These are phyloP conservation scores for Yponomeuta malinellus DNA, from an alignment of 2,888 invertebrate genomes.

Conservation along the genomic window DNA sequence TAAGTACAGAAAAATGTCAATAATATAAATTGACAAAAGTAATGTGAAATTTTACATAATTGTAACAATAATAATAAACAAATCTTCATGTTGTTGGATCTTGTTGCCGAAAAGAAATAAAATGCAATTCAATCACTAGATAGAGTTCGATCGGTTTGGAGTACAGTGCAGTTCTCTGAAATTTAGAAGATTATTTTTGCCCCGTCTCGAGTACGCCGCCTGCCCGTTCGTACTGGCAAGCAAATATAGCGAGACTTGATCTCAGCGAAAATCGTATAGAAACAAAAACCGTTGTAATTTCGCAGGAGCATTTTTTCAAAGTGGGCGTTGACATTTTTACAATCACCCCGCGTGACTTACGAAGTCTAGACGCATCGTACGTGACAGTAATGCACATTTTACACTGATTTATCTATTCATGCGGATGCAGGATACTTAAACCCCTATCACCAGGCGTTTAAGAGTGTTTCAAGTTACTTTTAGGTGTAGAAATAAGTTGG, in stretches of 20 bases:
- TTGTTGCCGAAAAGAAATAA: no score
- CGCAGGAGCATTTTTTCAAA: background rate
- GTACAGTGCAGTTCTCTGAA: no score
- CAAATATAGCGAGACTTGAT: background rate
- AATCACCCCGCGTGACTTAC: conserved; percentile 2
- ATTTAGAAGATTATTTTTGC: no score
- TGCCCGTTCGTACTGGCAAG: no score
- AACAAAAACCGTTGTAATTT: background rate
- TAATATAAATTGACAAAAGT: no score
- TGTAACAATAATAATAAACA: no score
- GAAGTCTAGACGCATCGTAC: conserved; percentile 12
- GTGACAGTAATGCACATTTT: conserved; percentile 5
- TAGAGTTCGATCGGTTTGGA: no score
- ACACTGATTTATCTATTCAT: background rate
- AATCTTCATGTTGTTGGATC: no score
- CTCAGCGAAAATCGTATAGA: background rate
- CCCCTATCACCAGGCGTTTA: background rate
- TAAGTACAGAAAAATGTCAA: no score
- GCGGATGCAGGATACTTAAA: background rate
- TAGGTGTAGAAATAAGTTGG: background rate
- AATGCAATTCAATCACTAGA: no score
- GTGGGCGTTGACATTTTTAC: conserved; percentile 14
- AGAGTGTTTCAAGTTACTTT: background rate
- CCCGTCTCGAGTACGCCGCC: no score
- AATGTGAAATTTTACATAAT: no score